Conservation (phyloP, 2,888 invertebrate genomes). For the Embidobia sp. region DNA sequence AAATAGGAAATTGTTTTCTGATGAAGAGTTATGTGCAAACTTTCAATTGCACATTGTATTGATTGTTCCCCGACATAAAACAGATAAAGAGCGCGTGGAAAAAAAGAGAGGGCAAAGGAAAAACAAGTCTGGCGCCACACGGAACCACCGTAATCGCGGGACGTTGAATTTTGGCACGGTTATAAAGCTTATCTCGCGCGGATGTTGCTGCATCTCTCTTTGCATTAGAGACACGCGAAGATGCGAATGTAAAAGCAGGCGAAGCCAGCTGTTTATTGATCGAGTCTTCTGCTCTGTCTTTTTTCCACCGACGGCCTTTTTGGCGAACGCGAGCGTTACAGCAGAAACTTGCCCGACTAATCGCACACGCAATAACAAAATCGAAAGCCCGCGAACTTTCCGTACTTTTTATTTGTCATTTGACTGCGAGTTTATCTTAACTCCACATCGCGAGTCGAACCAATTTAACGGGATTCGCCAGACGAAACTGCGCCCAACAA, state of each 20-base stretch:
- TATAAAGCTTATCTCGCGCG: conserved; percentile 60
- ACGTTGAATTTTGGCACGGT: conserved; percentile 56
- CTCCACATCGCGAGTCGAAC: no score
- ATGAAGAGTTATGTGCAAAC: conserved; percentile 46
- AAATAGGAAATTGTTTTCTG: conserved; percentile 39
- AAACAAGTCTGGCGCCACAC: conserved; percentile 42
- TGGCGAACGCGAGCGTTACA: conserved; percentile 66
- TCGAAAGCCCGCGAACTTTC: conserved; percentile 20
- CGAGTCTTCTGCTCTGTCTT: conserved; percentile 65
- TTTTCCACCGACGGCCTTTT: conserved; percentile 51
- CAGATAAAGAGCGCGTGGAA: conserved; percentile 12
- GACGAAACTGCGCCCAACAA: no score
- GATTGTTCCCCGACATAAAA: conserved; percentile 33
- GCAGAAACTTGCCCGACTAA: conserved; percentile 30
- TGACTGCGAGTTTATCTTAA: not conserved
- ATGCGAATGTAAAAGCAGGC: conserved; percentile 65
- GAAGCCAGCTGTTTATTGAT: conserved; percentile 75
- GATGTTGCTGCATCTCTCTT: conserved; percentile 40
- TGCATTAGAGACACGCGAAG: conserved; percentile 61
- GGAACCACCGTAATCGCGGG: conserved; percentile 40
- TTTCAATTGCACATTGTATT: conserved; percentile 48
- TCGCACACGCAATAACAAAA: conserved; percentile 13
- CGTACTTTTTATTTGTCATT: conserved; percentile 2
- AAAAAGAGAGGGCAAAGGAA: not conserved
- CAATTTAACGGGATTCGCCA: not conserved